A percentile compares a stretch with the other conserved stretches of the same genome.
Evolutionary conservation across 2,113 vertebrate species (phyloP).

Genomic region (Dunckerocampus dactyliophorus): DNA sequence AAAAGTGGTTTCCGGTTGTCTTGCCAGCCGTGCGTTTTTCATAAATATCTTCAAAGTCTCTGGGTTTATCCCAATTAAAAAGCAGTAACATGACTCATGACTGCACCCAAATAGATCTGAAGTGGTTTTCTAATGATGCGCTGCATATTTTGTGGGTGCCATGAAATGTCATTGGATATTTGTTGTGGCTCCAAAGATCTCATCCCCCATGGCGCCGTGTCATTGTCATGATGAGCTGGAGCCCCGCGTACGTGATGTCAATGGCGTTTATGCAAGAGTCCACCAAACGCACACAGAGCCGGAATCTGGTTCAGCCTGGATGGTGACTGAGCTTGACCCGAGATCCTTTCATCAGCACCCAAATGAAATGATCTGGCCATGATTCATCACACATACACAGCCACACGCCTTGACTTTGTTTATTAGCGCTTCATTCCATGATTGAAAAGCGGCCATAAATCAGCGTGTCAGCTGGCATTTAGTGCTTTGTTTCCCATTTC

Average conservation of each 20-base stretch:
- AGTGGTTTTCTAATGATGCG: conserved; percentile 30
- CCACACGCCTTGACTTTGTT: conserved; percentile 62
- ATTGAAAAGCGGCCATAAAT: conserved; percentile 75
- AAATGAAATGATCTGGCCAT: conserved; percentile 58
- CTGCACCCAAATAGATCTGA: conserved; percentile 16
- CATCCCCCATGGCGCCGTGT: conserved; percentile 12
- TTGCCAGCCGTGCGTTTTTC: conserved; percentile 42
- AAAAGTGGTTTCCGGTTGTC: conserved; percentile 28
- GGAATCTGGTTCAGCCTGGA: background rate
- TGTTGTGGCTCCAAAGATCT: conserved; percentile 45
- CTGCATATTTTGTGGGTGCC: background rate
- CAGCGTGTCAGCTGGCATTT: conserved; percentile 72
- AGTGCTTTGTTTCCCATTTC: conserved; percentile 79
- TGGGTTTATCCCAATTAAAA: conserved; percentile 29
- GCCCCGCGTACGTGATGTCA: conserved; percentile 33
- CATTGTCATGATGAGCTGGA: conserved; percentile 26
- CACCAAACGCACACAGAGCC: background rate
- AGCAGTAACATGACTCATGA: conserved; percentile 5
- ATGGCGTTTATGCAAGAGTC: conserved; percentile 7
- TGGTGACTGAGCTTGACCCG: no score
- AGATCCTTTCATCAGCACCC: conserved; percentile 37
- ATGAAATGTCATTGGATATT: conserved; percentile 47
- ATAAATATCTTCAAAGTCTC: conserved; percentile 60
- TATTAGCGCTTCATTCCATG: conserved; percentile 74
- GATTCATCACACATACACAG: conserved; percentile 47